Conservation (phyloP, 2,888 invertebrate species). For the Drosophila demipolita region DNA sequence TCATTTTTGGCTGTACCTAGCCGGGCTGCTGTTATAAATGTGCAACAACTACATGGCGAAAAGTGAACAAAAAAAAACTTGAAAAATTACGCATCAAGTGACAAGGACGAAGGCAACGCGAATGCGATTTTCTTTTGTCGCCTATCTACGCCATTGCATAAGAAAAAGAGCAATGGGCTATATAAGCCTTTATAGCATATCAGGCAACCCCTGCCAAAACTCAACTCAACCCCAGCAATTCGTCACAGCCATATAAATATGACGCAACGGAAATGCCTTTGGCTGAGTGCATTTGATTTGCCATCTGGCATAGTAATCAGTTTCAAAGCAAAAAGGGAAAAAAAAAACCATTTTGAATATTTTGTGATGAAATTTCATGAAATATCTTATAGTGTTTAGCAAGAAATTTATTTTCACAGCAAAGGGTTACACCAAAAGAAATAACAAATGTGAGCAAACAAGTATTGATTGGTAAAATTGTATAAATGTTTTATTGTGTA, state of each 20-base stretch:
- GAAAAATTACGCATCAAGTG: conserved; percentile 74
- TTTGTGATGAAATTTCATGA: conserved; percentile 4
- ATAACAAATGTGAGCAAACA: neutral
- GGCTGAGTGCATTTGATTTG: conserved; percentile 62
- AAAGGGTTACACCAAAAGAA: neutral
- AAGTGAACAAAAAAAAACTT: conserved; percentile 46
- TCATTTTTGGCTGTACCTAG: conserved; percentile 64
- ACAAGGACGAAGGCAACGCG: conserved; percentile 34
- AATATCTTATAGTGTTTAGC: neutral
- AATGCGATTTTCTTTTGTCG: conserved; percentile 52
- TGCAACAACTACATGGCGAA: conserved; percentile 68
- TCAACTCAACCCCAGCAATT: conserved; percentile 3
- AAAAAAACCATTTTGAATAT: conserved; percentile 26
- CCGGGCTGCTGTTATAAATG: conserved; percentile 63
- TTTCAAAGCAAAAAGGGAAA: neutral
- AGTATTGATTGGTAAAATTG: neutral
- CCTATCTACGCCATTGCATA: conserved; percentile 23
- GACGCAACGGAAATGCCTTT: conserved; percentile 60
- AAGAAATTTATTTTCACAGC: neutral
- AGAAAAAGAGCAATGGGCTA: conserved; percentile 25
- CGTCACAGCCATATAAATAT: conserved; percentile 45
- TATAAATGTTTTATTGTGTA: neutral
- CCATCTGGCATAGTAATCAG: conserved; percentile 23
- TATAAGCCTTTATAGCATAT: neutral
- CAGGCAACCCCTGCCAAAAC: conserved; percentile 10